Percentiles rank a stretch among this genome's conserved stretches.
These are phyloP conservation scores for Helicoverpa assulta DNA, from an alignment of 2,888 invertebrate species.

Conservation along the genomic window DNA sequence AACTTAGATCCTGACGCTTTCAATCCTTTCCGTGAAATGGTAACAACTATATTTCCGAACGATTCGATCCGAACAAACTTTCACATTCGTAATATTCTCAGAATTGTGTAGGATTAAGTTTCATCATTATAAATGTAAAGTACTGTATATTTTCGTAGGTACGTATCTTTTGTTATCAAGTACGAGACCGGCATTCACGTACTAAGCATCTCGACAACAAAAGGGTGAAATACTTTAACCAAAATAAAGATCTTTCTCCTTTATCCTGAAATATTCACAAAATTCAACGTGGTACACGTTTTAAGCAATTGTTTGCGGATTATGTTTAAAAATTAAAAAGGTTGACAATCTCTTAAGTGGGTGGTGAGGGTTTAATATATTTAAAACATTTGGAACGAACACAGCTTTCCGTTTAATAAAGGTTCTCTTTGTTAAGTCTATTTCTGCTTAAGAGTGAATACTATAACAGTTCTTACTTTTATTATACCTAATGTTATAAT, in stretches of 20 bases:
- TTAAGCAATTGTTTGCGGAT: constrained; percentile 28
- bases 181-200: not conserved
- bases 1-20: too few relatives aligned
- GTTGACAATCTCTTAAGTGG: constrained; percentile 51
- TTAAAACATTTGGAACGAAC: constrained; percentile 40
- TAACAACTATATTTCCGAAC: too few relatives aligned
- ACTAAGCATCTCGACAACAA: not conserved
- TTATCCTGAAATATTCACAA: constrained; percentile 32
- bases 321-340: constrained; percentile 57
- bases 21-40: too few relatives aligned
- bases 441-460: constrained; percentile 15
- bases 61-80: too few relatives aligned
- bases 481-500: not conserved
- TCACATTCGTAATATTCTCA: too few relatives aligned
- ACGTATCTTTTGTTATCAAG: not conserved
- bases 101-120: too few relatives aligned
- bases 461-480: not conserved
- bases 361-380: constrained; percentile 48
- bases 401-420: constrained; percentile 42
- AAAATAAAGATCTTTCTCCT: constrained; percentile 12
- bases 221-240: constrained; percentile 12
- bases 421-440: constrained; percentile 24
- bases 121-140: too few relatives aligned
- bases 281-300: constrained; percentile 18
- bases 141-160: not conserved